These are phyloP conservation scores for Drosophila colorata DNA, from an alignment of 2,888 invertebrate species.

Conservation along the genomic window DNA sequence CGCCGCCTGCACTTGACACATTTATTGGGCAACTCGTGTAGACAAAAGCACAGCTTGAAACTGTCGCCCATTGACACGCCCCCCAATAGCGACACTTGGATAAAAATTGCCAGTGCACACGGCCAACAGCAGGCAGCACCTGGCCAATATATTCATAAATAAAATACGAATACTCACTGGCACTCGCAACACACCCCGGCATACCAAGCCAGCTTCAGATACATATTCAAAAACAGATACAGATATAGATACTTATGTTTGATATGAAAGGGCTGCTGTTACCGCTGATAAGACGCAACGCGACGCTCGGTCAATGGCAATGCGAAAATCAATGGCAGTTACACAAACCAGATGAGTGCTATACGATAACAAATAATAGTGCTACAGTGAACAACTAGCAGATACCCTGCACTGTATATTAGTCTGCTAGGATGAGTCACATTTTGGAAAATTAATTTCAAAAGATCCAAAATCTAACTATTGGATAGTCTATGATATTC, in stretches of 20 bases:
- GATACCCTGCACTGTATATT: not conserved
- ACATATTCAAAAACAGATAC: not conserved
- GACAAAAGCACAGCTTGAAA: conserved; percentile 75
- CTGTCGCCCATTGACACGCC: conserved; percentile 58
- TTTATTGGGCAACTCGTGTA: conserved; percentile 75
- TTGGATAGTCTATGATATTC: too few relatives aligned
- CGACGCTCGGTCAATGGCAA: conserved; percentile 7
- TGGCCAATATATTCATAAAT: conserved; percentile 43
- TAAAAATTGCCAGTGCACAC: conserved; percentile 35
- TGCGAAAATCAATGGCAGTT: conserved; percentile 27
- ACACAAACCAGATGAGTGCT: conserved; percentile 21
- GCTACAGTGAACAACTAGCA: not conserved
- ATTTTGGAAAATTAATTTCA: too few relatives aligned
- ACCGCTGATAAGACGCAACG: conserved; percentile 31
- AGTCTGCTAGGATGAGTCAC: too few relatives aligned
- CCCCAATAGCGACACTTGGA: conserved; percentile 30
- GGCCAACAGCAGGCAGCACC: conserved; percentile 17
- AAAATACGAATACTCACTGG: conserved; percentile 30
- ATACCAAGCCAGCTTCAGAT: conserved; percentile 1
- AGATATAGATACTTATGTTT: not conserved
- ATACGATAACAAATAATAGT: not conserved
- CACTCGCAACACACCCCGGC: conserved; percentile 6
- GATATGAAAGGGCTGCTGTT: conserved; percentile 13
- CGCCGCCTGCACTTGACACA: conserved; percentile 76
- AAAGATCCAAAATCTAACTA: too few relatives aligned